Evolutionary conservation across 1,140 invertebrate species (phyloP).

Genomic region (Teleogryllus occipitalis): DNA sequence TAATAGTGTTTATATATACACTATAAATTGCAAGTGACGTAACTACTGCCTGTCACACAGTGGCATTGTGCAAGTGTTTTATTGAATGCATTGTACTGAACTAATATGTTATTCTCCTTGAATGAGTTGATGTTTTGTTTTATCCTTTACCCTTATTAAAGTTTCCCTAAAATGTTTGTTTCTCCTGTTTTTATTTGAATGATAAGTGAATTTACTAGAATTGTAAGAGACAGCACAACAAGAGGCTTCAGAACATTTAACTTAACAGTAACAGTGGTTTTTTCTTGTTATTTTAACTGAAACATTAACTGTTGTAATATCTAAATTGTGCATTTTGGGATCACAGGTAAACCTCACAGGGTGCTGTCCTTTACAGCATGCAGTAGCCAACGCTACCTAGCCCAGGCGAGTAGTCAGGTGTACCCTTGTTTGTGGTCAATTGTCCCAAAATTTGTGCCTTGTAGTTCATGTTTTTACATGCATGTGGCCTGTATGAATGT

Average conservation of each 20-base stretch:
- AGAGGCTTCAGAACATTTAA: neutral
- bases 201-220: neutral
- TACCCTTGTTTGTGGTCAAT: neutral
- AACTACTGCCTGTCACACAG: neutral
- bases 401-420: neutral
- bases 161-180: neutral
- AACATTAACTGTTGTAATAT: neutral
- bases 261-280: neutral
- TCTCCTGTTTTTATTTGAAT: neutral
- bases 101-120: neutral
- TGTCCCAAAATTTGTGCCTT: neutral
- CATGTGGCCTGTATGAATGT: neutral
- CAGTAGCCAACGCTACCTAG: neutral
- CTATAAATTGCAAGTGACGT: neutral
- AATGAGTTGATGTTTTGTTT: neutral
- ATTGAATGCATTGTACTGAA: neutral
- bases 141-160: neutral
- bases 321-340: neutral
- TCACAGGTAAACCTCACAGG: neutral
- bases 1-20: too few species aligned
- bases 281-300: neutral
- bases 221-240: neutral
- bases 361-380: conserved; percentile 3
- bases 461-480: neutral
- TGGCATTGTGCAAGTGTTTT: neutral